Evolutionary conservation across 2,113 vertebrate genomes (phyloP).

Genomic region (Gymnogyps californianus): DNA sequence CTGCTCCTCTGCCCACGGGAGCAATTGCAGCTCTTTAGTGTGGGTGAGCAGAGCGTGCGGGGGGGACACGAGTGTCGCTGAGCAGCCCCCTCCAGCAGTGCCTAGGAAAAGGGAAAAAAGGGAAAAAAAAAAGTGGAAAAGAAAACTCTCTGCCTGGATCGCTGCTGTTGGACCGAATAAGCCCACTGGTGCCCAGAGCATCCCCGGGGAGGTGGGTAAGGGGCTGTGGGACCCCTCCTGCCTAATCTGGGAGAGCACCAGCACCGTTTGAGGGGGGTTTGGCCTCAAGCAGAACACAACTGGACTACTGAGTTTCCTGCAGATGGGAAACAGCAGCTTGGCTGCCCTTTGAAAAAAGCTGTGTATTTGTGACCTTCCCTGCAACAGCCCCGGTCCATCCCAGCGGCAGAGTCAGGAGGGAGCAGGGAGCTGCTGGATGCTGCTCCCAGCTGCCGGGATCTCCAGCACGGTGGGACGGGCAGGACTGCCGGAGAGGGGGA

Average conservation of each 20-base stretch:
- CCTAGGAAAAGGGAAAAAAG: too few relatives aligned
- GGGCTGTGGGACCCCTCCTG: background rate
- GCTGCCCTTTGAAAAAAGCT: background rate
- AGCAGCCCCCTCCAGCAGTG: background rate
- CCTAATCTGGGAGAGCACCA: background rate
- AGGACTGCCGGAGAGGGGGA: too few relatives aligned
- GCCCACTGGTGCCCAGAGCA: background rate
- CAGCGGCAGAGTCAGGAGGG: background rate
- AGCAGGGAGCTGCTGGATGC: background rate
- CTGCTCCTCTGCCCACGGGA: background rate
- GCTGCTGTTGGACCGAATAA: background rate
- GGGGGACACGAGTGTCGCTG: background rate
- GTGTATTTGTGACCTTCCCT: background rate
- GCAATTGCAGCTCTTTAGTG: background rate
- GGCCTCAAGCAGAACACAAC: background rate
- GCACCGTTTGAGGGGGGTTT: background rate
- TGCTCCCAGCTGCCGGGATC: background rate
- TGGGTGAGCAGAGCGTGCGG: background rate
- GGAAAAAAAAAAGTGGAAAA: background rate
- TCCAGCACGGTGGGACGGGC: background rate
- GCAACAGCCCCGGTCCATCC: background rate
- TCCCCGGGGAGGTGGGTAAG: background rate
- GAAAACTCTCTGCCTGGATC: background rate
- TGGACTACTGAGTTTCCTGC: too few relatives aligned
- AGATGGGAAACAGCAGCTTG: background rate